These are phyloP conservation scores for Eueremaeus valkanovi DNA, from an alignment of 2,888 invertebrate species.

Conservation along the genomic window DNA sequence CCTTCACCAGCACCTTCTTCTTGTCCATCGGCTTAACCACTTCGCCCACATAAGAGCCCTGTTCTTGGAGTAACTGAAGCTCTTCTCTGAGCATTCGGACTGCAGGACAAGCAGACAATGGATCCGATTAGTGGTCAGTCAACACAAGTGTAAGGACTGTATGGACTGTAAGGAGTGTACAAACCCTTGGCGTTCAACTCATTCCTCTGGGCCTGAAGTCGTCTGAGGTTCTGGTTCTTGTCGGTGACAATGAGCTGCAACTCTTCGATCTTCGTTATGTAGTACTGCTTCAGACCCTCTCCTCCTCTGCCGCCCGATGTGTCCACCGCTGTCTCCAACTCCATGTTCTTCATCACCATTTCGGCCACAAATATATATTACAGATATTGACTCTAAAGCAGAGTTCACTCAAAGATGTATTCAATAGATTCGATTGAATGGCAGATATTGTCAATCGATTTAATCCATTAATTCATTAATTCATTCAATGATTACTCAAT, in stretches of 20 bases:
- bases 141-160: too few relatives aligned
- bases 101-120: constrained; percentile 52
- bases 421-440: too few relatives aligned
- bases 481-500: too few relatives aligned
- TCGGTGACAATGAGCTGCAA: constrained; percentile 90
- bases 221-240: constrained; percentile 91
- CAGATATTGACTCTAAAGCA: too few relatives aligned
- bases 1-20: constrained; percentile 98
- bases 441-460: too few relatives aligned
- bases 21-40: constrained; percentile 99
- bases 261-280: constrained; percentile 96
- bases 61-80: constrained; percentile 86
- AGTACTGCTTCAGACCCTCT: constrained; percentile 91
- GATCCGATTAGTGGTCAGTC: background rate
- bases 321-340: background rate
- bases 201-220: constrained; percentile 96
- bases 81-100: constrained; percentile 97
- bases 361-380: too few relatives aligned
- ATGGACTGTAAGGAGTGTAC: background rate
- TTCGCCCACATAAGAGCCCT: constrained; percentile 98
- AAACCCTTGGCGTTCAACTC: constrained; percentile 95
- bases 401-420: too few relatives aligned
- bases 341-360: too few relatives aligned
- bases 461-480: too few relatives aligned
- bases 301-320: constrained; percentile 58